These are phyloP conservation scores for Stichopus horrens DNA, from an alignment of 53 echinoderm and acorn worm genomes.

Conservation along the genomic window DNA sequence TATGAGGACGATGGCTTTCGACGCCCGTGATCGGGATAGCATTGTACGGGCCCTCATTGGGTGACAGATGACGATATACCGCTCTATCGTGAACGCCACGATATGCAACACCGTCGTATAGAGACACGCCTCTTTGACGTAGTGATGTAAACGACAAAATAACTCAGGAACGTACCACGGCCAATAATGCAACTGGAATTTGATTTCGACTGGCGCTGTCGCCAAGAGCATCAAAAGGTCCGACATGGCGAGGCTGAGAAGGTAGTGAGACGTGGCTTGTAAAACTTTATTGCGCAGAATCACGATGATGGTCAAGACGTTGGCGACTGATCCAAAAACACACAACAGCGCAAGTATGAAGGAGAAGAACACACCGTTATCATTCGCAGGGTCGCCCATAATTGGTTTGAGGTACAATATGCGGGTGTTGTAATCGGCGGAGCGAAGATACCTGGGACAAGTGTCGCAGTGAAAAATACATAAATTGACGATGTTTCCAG, in stretches of 20 bases:
- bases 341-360: constrained; percentile 63
- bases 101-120: constrained; percentile 81
- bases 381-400: neutral
- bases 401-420: constrained; percentile 19
- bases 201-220: constrained; percentile 59
- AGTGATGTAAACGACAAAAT: constrained; percentile 75
- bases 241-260: constrained; percentile 33
- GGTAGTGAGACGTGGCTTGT: constrained; percentile 35
- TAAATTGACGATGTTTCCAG: constrained; percentile 36
- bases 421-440: constrained; percentile 58
- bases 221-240: constrained; percentile 32
- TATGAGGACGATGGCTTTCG: constrained; percentile 76
- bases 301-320: constrained; percentile 86
- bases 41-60: constrained; percentile 70
- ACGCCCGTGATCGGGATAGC: constrained; percentile 62
- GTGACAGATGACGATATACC: constrained; percentile 75
- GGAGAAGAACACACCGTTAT: constrained; percentile 59
- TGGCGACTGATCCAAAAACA: constrained; percentile 75
- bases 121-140: constrained; percentile 84
- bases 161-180: constrained; percentile 83
- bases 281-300: constrained; percentile 69
- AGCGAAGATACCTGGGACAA: constrained; percentile 57
- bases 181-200: constrained; percentile 70
- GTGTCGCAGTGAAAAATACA: constrained; percentile 52
- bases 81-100: constrained; percentile 67